Evolutionary conservation across 2,797 vertebrate species (phyloP).

Genomic region (Dromococcyx pavoninus): DNA sequence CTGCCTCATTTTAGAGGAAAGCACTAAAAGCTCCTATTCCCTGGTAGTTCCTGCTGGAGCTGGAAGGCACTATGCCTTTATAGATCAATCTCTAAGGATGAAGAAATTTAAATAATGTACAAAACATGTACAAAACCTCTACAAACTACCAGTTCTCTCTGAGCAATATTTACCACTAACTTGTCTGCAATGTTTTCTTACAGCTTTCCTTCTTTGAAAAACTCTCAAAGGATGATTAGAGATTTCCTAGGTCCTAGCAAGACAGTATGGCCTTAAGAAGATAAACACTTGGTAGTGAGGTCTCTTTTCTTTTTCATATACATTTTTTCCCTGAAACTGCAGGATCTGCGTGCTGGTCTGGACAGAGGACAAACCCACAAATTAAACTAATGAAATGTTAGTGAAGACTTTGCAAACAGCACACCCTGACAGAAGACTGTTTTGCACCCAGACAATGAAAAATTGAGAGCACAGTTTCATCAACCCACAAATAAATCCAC

Average conservation of each 20-base stretch:
- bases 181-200: neutral
- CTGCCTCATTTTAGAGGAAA: neutral
- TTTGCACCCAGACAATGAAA: slow-evolving; percentile 7
- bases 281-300: neutral
- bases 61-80: neutral
- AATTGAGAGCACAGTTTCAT: neutral
- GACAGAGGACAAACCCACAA: neutral
- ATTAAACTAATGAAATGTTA: neutral
- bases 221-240: neutral
- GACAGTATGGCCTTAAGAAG: slow-evolving; percentile 38
- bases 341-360: neutral
- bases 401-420: neutral
- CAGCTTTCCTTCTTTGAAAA: slow-evolving; percentile 31
- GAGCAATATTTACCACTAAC: neutral
- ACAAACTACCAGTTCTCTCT: neutral
- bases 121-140: neutral
- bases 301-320: neutral
- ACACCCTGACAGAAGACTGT: neutral
- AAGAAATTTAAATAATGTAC: neutral
- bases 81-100: neutral
- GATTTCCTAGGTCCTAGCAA: neutral
- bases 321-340: neutral
- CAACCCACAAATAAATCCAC: slow-evolving; percentile 10
- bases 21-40: neutral
- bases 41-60: neutral